Base-by-base conservation (phyloP, 2,113 vertebrate genomes). In the Pterocles orientalis region DNA sequence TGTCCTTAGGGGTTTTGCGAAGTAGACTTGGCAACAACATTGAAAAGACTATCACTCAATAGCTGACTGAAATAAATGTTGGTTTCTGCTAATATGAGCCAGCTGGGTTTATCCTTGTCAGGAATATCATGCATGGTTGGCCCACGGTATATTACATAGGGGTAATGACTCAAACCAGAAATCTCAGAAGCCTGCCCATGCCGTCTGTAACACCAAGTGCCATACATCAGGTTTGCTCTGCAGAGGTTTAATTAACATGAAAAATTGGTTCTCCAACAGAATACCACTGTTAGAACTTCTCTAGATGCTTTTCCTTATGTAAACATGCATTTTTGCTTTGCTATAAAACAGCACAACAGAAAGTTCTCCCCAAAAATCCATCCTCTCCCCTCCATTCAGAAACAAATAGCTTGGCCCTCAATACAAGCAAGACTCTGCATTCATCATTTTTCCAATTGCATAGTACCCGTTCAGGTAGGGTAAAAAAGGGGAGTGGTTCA, bases 31-130 rank as follows among this genome's bases (percentile, higher is more conserved):
- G 94, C 92, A 94, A 89, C 23, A 82, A 21, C 25, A 23, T 3
- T 72, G 73, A 76, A 82, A 76, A 71, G 66, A 87, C 77, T 43
- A 85, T 95, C 88, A 62, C 70, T 94, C 94, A 82, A 50, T 29
- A 87, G 78, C 73, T 79, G 92, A 76, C 83, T 82, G 66, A 95
- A 94, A 93, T 87, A 86, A 94, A 85, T 54, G 73, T 26, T 85
- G 36, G 31, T 65, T 94, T 91, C 86, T 95, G 66, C 47, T 91
- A 20, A 76, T 18, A 10, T 16, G 58, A 94, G 77, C 80, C 94
- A 91, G 70, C 82, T 94, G 95, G 86, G 83, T 94, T 95, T 94
- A 79, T 89, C 83, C 80, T 91, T 94, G 92, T 97, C 94, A 89
- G 23, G 88, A 93, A 54, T 25, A 84, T 58, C 88, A 88, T 28